A percentile compares a stretch with the other conserved stretches of the same genome.
These are phyloP conservation scores for Mandrillus leucophaeus DNA, from an alignment of 2,113 vertebrate species.

Conservation along the genomic window DNA sequence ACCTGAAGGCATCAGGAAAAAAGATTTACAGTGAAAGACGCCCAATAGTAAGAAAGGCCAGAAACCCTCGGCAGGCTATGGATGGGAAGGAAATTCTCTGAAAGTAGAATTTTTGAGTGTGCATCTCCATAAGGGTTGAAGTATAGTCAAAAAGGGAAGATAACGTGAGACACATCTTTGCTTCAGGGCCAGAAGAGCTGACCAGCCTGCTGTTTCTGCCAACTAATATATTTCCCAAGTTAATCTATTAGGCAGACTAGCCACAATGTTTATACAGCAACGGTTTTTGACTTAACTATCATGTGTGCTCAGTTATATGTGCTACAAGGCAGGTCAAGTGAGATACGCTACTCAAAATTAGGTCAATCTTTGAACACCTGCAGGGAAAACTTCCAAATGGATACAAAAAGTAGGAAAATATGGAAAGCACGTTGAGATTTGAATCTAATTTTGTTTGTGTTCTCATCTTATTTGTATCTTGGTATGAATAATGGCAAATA, in stretches of 20 bases:
- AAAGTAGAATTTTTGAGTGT: neutral
- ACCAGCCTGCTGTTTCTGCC: neutral
- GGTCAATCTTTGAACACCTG: neutral
- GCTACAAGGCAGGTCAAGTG: neutral
- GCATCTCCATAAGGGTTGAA: neutral
- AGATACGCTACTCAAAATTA: neutral
- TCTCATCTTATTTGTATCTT: neutral
- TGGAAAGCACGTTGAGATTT: neutral
- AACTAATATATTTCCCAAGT: neutral
- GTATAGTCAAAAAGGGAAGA: neutral
- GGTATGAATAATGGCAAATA: neutral
- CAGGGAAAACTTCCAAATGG: neutral
- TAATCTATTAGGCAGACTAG: conserved; percentile 1
- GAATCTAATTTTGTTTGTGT: neutral
- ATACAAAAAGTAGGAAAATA: neutral
- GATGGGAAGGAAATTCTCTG: neutral
- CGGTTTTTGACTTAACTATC: neutral
- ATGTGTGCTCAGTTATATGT: neutral
- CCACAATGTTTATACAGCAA: neutral
- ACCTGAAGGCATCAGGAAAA: neutral
- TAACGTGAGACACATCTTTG: neutral
- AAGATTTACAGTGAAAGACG: neutral
- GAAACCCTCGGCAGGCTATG: neutral
- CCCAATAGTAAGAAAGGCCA: neutral
- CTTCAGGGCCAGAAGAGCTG: neutral